Conservation (phyloP, 2,797 vertebrate genomes). For the Onychomys arenicola region DNA sequence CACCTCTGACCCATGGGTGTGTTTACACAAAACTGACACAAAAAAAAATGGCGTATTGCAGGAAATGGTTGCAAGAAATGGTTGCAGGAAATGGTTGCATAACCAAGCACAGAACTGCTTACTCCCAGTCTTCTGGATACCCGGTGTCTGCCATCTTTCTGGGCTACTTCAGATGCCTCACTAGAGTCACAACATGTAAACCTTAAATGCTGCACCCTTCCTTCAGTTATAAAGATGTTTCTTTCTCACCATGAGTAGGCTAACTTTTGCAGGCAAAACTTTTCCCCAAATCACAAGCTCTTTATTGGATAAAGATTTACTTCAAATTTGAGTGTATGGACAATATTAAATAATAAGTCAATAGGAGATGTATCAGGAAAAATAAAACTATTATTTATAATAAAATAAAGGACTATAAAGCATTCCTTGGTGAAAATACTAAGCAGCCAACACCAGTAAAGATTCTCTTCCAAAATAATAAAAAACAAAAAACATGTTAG, state of each 20-base stretch:
- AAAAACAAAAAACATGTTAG: not conserved
- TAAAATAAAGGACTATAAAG: conserved; percentile 45
- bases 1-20: not conserved
- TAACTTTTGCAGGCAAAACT: not conserved
- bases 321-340: conserved; percentile 34
- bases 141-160: too few relatives aligned
- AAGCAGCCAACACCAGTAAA: not conserved
- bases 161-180: not conserved
- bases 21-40: not conserved
- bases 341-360: not conserved
- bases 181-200: not conserved
- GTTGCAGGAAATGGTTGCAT: not conserved
- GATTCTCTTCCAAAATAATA: not conserved
- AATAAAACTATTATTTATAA: not conserved
- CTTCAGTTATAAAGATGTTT: not conserved
- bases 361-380: conserved; percentile 6
- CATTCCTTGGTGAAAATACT: conserved; percentile 2
- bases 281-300: not conserved
- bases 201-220: too few relatives aligned
- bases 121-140: not conserved
- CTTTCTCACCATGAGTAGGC: not conserved
- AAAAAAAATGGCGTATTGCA: not conserved
- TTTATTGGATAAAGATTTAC: not conserved
- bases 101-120: not conserved
- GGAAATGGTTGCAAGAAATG: not conserved